phyloP scores from a whole-genome alignment of 2,113 vertebrate species.

The Dascyllus trimaculatus region DNA sequence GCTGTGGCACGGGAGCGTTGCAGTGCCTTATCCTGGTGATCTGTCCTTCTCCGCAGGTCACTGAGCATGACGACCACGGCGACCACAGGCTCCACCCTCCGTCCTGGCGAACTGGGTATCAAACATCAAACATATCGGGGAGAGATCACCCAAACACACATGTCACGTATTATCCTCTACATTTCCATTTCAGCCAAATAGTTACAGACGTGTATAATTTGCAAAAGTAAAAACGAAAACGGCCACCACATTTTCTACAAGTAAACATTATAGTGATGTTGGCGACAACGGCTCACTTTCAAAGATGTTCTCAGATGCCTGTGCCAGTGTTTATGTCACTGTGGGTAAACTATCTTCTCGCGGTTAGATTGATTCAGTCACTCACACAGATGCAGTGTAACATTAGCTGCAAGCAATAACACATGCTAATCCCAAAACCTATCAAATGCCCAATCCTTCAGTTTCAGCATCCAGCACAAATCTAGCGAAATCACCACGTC shows the following conservation, averaged over 20 bases:
- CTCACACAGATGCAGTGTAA: slow-evolving; percentile 54
- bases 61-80: slow-evolving; percentile 96
- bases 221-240: slow-evolving; percentile 20
- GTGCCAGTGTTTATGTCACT: slow-evolving; percentile 63
- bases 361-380: slow-evolving; percentile 48
- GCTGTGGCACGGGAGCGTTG: slow-evolving; percentile 95
- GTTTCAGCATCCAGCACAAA: slow-evolving; percentile 31
- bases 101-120: slow-evolving; percentile 91
- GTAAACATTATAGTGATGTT: slow-evolving; percentile 60
- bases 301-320: slow-evolving; percentile 49
- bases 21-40: slow-evolving; percentile 97
- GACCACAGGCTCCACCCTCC: slow-evolving; percentile 99
- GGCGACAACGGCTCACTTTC: slow-evolving; percentile 41
- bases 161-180: slow-evolving; percentile 34
- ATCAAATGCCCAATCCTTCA: slow-evolving; percentile 29
- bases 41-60: slow-evolving; percentile 93
- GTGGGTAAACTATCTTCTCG: slow-evolving; percentile 58
- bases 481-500: slow-evolving; percentile 13
- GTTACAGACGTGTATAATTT: slow-evolving; percentile 52
- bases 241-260: slow-evolving; percentile 39
- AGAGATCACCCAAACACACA: slow-evolving; percentile 39
- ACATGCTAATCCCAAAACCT: slow-evolving; percentile 23
- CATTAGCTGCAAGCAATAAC: slow-evolving; percentile 47
- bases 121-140: slow-evolving; percentile 35
- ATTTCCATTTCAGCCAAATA: slow-evolving; percentile 36